Evolutionary conservation across 2,113 vertebrate species (phyloP).

Genomic region (Microtus ochrogaster): DNA sequence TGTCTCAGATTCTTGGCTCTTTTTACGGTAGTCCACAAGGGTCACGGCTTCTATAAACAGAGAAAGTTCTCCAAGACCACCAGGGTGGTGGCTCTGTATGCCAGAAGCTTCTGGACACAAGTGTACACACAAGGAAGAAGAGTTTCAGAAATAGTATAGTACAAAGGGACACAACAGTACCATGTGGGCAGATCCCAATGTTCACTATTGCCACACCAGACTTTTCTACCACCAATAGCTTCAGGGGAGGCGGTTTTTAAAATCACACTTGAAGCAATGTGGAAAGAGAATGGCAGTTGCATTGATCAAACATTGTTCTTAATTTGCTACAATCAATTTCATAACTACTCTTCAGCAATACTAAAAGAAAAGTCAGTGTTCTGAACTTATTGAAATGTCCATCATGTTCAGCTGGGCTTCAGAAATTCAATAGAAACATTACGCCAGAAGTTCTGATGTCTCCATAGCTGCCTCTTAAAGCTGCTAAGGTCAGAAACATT

Average conservation of each 20-base stretch:
- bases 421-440: background rate
- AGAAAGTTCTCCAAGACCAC: background rate
- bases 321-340: conserved; percentile 18
- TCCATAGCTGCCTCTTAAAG: background rate
- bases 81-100: background rate
- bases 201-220: conserved; percentile 81
- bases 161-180: background rate
- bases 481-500: background rate
- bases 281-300: background rate
- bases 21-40: background rate
- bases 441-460: background rate
- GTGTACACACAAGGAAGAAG: background rate
- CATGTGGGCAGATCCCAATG: background rate
- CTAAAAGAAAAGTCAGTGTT: background rate
- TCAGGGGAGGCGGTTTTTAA: conserved; percentile 88
- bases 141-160: background rate
- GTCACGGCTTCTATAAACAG: background rate
- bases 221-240: conserved; percentile 87
- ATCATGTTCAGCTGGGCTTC: background rate
- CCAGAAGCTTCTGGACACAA: background rate
- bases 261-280: conserved; percentile 87
- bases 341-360: background rate
- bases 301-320: background rate
- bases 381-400: background rate
- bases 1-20: background rate